Percentiles rank a stretch among this genome's conserved stretches.
Conservation (phyloP, 2,113 vertebrate genomes). For the Numenius arquata region DNA sequence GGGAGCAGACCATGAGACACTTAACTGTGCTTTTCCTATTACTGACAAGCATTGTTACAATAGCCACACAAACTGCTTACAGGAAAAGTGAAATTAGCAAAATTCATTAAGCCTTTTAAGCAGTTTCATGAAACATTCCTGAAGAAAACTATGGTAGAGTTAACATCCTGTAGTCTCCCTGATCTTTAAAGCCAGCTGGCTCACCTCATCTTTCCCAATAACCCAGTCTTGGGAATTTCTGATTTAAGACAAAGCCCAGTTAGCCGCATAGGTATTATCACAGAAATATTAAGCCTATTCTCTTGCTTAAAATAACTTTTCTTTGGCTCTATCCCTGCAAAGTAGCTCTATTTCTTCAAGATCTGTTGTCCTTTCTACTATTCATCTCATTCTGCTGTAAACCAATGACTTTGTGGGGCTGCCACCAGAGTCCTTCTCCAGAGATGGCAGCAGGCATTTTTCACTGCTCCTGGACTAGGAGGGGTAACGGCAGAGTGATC, state of each 20-base stretch:
- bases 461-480: background rate
- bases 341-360: background rate
- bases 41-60: background rate
- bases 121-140: background rate
- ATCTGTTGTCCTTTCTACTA: background rate
- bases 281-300: background rate
- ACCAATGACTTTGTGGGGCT: background rate
- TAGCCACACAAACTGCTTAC: background rate
- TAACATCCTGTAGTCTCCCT: background rate
- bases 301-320: background rate
- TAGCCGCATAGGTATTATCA: background rate
- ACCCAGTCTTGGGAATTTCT: background rate
- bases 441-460: background rate
- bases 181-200: background rate
- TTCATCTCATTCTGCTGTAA: background rate
- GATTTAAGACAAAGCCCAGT: background rate
- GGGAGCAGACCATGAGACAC: background rate
- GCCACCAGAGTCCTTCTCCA: background rate
- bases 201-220: background rate
- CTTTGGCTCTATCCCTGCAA: background rate
- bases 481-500: background rate
- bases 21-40: background rate
- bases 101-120: background rate
- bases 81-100: background rate
- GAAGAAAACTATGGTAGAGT: background rate